A percentile compares a stretch with the other conserved stretches of the same genome.
Conservation (phyloP, 1,140 invertebrate species). For the Trinorchestia longiramus region DNA sequence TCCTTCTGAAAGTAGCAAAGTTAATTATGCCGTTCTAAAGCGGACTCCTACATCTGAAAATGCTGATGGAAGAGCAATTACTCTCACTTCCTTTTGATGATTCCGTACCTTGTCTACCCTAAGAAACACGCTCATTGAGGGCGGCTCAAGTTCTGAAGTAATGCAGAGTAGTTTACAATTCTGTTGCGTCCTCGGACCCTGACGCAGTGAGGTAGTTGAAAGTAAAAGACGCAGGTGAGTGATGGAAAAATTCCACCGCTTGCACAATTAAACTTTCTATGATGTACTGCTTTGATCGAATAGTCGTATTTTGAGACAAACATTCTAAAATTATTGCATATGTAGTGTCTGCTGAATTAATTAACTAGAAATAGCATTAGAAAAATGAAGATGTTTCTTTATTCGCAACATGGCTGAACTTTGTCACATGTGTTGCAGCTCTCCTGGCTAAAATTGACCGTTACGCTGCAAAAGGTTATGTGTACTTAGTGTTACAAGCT, state of each 20-base stretch:
- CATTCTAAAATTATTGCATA: too few species aligned
- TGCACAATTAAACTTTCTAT: neutral
- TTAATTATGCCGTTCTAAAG: neutral
- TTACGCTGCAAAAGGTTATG: neutral
- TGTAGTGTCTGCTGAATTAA: too few species aligned
- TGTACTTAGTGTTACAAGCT: neutral
- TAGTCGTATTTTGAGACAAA: too few species aligned
- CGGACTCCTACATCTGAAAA: neutral
- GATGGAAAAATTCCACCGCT: neutral
- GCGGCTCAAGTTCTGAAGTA: neutral
- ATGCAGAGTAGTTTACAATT: neutral
- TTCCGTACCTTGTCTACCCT: neutral
- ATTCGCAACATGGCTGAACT: too few species aligned
- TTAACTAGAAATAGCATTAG: too few species aligned
- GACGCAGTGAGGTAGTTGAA: neutral
- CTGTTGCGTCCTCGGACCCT: neutral
- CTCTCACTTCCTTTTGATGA: neutral
- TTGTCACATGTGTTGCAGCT: too few species aligned
- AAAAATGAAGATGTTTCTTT: too few species aligned
- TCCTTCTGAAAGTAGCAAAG: neutral
- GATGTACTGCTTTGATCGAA: too few species aligned
- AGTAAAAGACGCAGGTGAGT: neutral
- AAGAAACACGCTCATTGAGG: neutral
- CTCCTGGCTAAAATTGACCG: neutral
- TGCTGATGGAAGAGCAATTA: neutral